phyloP scores from a whole-genome alignment of 2,113 vertebrate species.

The Steatornis caripensis region DNA sequence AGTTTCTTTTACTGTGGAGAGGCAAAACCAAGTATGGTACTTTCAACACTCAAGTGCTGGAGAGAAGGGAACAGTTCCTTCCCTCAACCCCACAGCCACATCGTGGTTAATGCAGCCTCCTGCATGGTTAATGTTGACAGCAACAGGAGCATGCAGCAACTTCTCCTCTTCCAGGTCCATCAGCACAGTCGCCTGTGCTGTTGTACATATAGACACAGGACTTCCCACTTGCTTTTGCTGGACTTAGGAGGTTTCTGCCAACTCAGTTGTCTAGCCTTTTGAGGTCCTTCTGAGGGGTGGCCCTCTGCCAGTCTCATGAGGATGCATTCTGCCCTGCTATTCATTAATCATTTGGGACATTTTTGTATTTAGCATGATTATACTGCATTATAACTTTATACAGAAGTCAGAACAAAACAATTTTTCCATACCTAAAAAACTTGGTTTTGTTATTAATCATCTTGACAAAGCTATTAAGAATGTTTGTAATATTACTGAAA shows the following conservation, averaged over 20 bases:
- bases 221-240: neutral
- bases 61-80: neutral
- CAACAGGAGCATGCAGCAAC: neutral
- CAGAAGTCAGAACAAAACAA: neutral
- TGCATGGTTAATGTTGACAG: fast-evolving
- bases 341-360: neutral
- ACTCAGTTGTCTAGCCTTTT: neutral
- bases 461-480: conserved; percentile 32
- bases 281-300: neutral
- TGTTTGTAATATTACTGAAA: neutral
- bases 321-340: neutral
- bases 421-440: neutral
- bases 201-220: neutral
- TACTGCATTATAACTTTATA: neutral
- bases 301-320: neutral
- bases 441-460: conserved; percentile 16
- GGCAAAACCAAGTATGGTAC: neutral
- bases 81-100: neutral
- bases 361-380: neutral
- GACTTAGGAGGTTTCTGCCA: neutral
- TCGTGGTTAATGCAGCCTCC: neutral
- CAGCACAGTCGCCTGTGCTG: neutral
- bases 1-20: neutral
- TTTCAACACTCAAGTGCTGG: neutral
- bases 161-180: neutral